phyloP scores from a whole-genome alignment of 2,797 vertebrate species.

The Cyclopterus lumpus region DNA sequence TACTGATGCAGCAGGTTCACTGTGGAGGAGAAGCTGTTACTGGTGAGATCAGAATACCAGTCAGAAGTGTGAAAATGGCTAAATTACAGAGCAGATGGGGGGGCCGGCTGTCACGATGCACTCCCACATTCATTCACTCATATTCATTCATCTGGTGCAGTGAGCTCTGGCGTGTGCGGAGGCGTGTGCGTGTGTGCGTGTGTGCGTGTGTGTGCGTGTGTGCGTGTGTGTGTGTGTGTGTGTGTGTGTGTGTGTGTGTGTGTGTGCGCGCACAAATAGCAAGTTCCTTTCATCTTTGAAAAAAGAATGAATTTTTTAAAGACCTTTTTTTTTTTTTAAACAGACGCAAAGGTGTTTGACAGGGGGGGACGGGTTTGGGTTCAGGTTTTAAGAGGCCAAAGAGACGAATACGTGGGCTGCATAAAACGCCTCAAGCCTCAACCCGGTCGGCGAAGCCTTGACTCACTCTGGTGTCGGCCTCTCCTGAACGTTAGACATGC shows the following conservation, averaged over 20 bases:
- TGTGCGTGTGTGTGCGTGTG: no score
- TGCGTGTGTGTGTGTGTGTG: no score
- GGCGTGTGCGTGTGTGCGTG: no score
- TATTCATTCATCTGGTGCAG: slow-evolving; percentile 58
- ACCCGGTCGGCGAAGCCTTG: neutral
- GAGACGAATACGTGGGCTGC: neutral
- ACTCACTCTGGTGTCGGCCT: neutral
- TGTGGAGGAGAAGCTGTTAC: slow-evolving; percentile 43
- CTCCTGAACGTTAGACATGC: neutral
- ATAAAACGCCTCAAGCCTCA: neutral
- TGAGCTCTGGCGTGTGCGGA: slow-evolving; percentile 11
- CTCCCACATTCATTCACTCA: slow-evolving; percentile 58
- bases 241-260: no score
- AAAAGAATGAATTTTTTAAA: slow-evolving; percentile 13
- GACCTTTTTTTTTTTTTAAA: no score
- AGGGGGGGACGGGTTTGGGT: neutral
- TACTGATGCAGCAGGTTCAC: slow-evolving; percentile 24
- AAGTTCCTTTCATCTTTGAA: slow-evolving; percentile 7
- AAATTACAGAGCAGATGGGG: slow-evolving; percentile 68
- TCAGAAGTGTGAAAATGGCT: slow-evolving; percentile 59
- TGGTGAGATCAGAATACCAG: slow-evolving; percentile 47
- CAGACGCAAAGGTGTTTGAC: slow-evolving; percentile 2
- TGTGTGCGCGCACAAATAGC: neutral
- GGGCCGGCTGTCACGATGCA: slow-evolving; percentile 45
- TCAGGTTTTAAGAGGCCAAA: slow-evolving; percentile 7